A percentile compares a stretch with the other conserved stretches of the same genome.
phyloP scores from a whole-genome alignment of 2,797 vertebrate species.

The Gymnothorax reevesii region DNA sequence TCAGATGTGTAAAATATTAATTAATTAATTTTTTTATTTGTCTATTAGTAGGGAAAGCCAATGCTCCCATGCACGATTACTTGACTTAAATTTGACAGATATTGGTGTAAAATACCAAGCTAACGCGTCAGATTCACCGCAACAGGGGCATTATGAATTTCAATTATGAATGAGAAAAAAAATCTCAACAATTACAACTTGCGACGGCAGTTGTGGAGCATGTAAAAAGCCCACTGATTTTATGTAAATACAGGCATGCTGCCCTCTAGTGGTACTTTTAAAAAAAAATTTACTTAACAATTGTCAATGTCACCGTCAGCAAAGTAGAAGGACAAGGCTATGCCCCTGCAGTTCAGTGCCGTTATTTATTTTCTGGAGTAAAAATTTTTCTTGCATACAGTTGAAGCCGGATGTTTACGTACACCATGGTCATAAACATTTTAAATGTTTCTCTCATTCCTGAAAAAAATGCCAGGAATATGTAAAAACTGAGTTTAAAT shows the following conservation, averaged over 20 bases:
- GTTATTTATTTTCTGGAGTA: too few species aligned
- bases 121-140: neutral
- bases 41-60: too few species aligned
- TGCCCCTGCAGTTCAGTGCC: too few species aligned
- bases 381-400: too few species aligned
- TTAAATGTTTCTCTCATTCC: too few species aligned
- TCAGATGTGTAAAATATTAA: neutral
- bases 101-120: neutral
- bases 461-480: too few species aligned
- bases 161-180: neutral
- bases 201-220: neutral
- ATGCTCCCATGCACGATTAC: neutral
- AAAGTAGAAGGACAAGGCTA: neutral
- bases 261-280: slow-evolving; percentile 46
- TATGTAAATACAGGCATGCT: slow-evolving; percentile 30
- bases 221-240: neutral
- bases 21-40: neutral
- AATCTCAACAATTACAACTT: neutral
- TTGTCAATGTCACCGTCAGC: neutral
- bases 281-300: slow-evolving; percentile 13
- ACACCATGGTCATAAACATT: too few species aligned
- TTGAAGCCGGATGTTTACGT: too few species aligned
- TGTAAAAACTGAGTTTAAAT: too few species aligned
- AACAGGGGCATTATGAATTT: neutral
- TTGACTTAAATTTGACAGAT: neutral